A percentile compares a stretch with the other conserved stretches of the same genome.
phyloP scores from a whole-genome alignment of 2,888 invertebrate species.

The Clitarchus hookeri region DNA sequence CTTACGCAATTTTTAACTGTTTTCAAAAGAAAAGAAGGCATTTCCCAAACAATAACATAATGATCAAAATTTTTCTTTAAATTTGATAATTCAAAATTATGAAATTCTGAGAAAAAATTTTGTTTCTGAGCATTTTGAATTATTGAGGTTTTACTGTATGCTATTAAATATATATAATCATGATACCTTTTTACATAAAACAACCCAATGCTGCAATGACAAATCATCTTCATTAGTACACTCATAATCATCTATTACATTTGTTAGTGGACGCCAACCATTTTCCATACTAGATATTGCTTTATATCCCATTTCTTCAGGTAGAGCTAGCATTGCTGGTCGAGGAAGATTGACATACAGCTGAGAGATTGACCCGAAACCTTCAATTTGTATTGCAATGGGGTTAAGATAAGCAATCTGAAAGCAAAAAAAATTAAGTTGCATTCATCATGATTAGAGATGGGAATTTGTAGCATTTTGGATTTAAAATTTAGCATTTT shows the following conservation, averaged over 20 bases:
- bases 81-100: no score
- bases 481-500: no score
- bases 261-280: not conserved
- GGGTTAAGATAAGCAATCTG: conserved; percentile 62
- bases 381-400: conserved; percentile 60
- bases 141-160: no score
- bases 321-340: conserved; percentile 46
- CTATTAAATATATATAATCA: not conserved
- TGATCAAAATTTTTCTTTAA: no score
- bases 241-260: not conserved
- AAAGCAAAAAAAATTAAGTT: conserved; percentile 50
- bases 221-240: conserved; percentile 11
- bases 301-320: conserved; percentile 55
- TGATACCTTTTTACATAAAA: conserved; percentile 48
- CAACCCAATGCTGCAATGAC: conserved; percentile 50
- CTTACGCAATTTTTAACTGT: no score
- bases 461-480: no score
- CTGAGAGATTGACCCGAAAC: conserved; percentile 65
- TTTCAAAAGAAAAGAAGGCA: no score
- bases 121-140: no score
- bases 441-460: no score
- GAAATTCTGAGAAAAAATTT: no score
- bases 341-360: conserved; percentile 59
- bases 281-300: conserved; percentile 52
- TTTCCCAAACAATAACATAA: no score